Evolutionary conservation across 2,888 invertebrate genomes (phyloP).

Genomic region (Caenorhabditis japonica): DNA sequence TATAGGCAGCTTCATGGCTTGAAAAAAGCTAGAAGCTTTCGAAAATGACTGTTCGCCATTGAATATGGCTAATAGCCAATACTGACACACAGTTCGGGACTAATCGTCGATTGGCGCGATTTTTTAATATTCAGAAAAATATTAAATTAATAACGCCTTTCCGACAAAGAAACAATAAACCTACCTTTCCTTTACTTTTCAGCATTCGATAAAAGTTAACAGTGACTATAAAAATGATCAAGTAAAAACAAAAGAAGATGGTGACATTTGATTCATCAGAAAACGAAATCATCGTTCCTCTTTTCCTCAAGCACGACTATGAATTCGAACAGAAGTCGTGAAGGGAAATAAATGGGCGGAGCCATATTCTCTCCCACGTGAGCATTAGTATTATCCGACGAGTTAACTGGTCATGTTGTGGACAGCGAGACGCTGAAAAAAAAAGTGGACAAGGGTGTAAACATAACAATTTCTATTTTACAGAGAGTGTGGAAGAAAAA

Average conservation of each 20-base stretch:
- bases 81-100: too few species aligned
- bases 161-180: not conserved
- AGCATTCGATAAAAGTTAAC: slow-evolving; percentile 31
- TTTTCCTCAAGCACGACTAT: slow-evolving; percentile 3
- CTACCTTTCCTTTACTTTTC: slow-evolving; percentile 33
- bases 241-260: slow-evolving; percentile 40
- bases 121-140: slow-evolving; percentile 3
- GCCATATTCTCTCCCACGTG: not conserved
- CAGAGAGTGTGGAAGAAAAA: slow-evolving; percentile 1
- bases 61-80: too few species aligned
- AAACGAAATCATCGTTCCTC: slow-evolving; percentile 18
- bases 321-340: slow-evolving; percentile 7
- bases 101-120: too few species aligned
- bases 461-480: slow-evolving; percentile 20
- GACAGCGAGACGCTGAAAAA: slow-evolving; percentile 21
- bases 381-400: slow-evolving; percentile 40
- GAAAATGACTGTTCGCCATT: too few species aligned
- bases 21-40: too few species aligned
- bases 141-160: not conserved
- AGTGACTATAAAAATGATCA: slow-evolving; percentile 42
- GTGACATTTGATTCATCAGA: slow-evolving; percentile 41
- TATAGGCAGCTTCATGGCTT: too few species aligned
- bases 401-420: slow-evolving; percentile 29
- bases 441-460: slow-evolving; percentile 8
- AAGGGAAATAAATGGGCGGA: slow-evolving; percentile 9